Conservation (phyloP, 2,888 invertebrate genomes). For the Pherbina coryleti region DNA sequence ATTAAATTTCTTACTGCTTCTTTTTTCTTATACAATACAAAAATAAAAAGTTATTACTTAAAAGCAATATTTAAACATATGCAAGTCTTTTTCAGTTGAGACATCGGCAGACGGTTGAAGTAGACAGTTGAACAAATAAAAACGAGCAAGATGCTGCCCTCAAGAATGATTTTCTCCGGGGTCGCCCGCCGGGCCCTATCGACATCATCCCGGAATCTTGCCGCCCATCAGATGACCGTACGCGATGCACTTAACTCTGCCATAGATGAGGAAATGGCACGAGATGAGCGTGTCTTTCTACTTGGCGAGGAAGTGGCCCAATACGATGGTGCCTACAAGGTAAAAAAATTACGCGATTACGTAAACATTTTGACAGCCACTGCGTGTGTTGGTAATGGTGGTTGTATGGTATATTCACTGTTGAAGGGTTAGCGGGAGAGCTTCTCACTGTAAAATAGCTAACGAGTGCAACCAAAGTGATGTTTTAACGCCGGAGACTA, state of each 20-base stretch:
- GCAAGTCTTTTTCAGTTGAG: conserved; percentile 26
- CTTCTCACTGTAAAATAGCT: background rate
- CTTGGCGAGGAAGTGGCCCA: conserved; percentile 98
- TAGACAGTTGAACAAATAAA: conserved; percentile 32
- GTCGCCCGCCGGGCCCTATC: conserved; percentile 71
- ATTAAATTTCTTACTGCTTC: background rate
- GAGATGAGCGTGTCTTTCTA: conserved; percentile 91
- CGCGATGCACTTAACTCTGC: conserved; percentile 97
- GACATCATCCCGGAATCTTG: conserved; percentile 67
- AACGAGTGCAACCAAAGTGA: background rate
- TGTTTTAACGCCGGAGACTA: background rate
- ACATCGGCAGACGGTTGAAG: conserved; percentile 13
- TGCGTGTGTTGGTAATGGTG: background rate
- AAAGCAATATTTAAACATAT: background rate
- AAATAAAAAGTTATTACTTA: background rate
- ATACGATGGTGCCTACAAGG: conserved; percentile 98
- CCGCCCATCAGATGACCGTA: conserved; percentile 84
- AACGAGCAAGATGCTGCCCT: conserved; percentile 58
- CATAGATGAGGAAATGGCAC: conserved; percentile 95
- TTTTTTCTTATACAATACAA: conserved; percentile 17
- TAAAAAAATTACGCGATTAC: conserved; percentile 70
- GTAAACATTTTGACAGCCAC: conserved; percentile 53
- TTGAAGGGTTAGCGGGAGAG: background rate
- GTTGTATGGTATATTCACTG: background rate
- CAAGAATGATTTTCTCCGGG: conserved; percentile 61